Evolutionary conservation across 2,797 vertebrate genomes (phyloP), one percentile per base, ranked within the genome.

Genomic region (Agapornis canus): DNA sequence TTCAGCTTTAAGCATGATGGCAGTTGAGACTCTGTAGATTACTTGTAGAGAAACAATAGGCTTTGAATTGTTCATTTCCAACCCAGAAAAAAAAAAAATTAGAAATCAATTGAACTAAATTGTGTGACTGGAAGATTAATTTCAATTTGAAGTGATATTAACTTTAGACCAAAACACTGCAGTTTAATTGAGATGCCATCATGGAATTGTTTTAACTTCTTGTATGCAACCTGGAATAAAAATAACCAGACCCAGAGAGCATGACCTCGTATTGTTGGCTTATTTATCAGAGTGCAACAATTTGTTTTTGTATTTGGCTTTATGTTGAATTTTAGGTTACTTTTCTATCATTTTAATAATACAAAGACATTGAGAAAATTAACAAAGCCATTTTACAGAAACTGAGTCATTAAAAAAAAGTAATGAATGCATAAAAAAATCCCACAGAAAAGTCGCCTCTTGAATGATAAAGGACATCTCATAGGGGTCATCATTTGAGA

Each of bases 401-500:
- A 42, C 9, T 31, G 15, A 78, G 2, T 60, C 9, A 32, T 17
- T 49, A 37, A 39, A 25, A 66, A 29, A 19, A 68, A 81, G 68
- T 59, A 35, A 77, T 82, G 43, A 6, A 5, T 61, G n/a, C 21
- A 54, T 89, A 51, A 6, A 3, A 54, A 81, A 66, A 60, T 35
- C 23, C 31, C 29, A 61, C 15, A 64, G 51, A 90, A 91, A 75
- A 77, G 18, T 77, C 70, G 20, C 31, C 54, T 56, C 17, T 88
- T 85, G 57, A 95, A 92, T 81, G 29, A 56, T 27, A 78, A 79
- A 80, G 31, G 35, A 9, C 17, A 64, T 72, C 29, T 82, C 51
- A 19, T 39, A 85, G 89, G 68, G 63, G 63, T 94, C 70, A 93
- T 37, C 11, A 45, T 89, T 64, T 68, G 68, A 82, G 35, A 70